A percentile compares a stretch with the other conserved stretches of the same genome.
phyloP scores from a whole-genome alignment of 2,113 vertebrate genomes.

The Xiphias gladius region DNA sequence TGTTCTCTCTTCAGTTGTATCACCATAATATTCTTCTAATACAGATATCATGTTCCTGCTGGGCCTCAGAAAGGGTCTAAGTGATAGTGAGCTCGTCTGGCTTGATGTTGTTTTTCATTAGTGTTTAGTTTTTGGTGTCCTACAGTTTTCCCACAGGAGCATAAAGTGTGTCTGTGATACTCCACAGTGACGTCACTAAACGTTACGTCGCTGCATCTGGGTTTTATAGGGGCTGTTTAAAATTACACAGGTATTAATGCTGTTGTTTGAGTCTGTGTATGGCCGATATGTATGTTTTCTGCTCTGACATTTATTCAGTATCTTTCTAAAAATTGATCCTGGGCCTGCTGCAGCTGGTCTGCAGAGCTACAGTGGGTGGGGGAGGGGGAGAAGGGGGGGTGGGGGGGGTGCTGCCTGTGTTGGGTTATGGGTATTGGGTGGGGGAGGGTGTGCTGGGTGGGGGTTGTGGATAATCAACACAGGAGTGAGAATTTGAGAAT shows the following conservation, averaged over 20 bases:
- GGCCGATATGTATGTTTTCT: conserved; percentile 9
- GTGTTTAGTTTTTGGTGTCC: conserved; percentile 8
- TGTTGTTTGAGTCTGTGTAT: not conserved
- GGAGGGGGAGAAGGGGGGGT: conserved; percentile 35
- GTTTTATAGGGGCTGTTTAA: not conserved
- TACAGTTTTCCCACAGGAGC: not conserved
- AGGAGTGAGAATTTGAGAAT: conserved; percentile 66
- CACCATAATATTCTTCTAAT: not conserved
- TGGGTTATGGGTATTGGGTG: conserved; percentile 43
- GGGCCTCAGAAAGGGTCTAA: not conserved
- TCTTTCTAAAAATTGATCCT: conserved; percentile 71
- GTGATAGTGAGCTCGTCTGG: too few species aligned
- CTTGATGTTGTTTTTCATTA: not conserved
- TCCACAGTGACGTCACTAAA: conserved; percentile 18
- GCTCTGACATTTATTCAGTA: conserved; percentile 49
- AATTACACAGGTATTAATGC: not conserved
- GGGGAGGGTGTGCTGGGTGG: conserved; percentile 42
- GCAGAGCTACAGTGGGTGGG: conserved; percentile 53
- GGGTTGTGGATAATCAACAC: conserved; percentile 60
- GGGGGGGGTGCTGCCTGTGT: conserved; percentile 27
- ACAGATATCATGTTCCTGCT: not conserved
- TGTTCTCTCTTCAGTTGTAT: not conserved
- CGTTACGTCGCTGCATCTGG: not conserved
- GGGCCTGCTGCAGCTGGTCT: conserved; percentile 68
- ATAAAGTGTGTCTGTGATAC: not conserved